A percentile compares a stretch with the other conserved stretches of the same genome.
These are phyloP conservation scores for Xiphophorus maculatus DNA, from an alignment of 2,113 vertebrate species.

Conservation along the genomic window DNA sequence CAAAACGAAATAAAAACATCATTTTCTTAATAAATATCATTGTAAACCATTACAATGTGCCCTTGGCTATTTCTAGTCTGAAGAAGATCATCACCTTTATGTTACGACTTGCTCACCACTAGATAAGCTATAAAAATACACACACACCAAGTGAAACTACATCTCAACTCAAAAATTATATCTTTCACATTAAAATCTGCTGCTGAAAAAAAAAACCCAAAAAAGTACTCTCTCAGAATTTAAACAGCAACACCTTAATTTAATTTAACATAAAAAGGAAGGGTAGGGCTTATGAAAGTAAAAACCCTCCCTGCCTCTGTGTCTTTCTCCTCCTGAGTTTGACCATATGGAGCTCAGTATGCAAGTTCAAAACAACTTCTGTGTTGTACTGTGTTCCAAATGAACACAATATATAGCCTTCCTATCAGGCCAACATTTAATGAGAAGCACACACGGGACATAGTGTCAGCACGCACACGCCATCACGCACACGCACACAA, in stretches of 20 bases:
- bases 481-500: constrained; percentile 13
- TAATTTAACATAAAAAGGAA: constrained; percentile 51
- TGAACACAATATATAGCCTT: constrained; percentile 44
- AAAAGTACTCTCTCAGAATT: neutral
- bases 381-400: constrained; percentile 43
- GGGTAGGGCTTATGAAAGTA: constrained; percentile 21
- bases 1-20: no score
- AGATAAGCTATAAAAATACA: neutral
- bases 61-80: neutral
- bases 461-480: constrained; percentile 8
- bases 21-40: no score
- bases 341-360: constrained; percentile 68
- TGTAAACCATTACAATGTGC: neutral
- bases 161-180: no score
- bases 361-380: constrained; percentile 62
- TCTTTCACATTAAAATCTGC: constrained; percentile 17
- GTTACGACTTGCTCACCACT: neutral
- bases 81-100: neutral
- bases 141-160: neutral
- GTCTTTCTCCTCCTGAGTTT: constrained; percentile 53
- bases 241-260: constrained; percentile 38
- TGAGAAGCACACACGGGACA: constrained; percentile 43
- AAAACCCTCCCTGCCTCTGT: constrained; percentile 27
- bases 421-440: constrained; percentile 55
- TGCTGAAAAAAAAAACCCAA: neutral